phyloP scores from a whole-genome alignment of 2,797 vertebrate genomes.

The Mormyrus proboscirostris region DNA sequence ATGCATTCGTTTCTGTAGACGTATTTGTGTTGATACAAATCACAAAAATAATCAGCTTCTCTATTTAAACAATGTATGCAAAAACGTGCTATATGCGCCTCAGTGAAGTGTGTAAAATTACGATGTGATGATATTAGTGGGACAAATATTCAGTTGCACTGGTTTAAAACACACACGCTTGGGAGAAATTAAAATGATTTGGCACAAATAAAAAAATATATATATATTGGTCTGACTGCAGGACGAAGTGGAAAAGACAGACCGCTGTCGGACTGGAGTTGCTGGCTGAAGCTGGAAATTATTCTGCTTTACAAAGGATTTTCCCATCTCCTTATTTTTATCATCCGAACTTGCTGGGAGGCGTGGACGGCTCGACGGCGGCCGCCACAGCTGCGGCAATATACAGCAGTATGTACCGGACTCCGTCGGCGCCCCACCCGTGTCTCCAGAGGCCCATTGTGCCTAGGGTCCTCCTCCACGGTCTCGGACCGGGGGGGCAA shows the following conservation, averaged over 20 bases:
- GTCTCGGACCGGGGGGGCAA: conserved; percentile 88
- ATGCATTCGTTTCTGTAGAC: neutral
- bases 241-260: conserved; percentile 88
- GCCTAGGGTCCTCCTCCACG: conserved; percentile 92
- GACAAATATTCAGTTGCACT: neutral
- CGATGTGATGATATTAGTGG: neutral
- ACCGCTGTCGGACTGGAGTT: conserved; percentile 48
- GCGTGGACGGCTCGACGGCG: conserved; percentile 93
- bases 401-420: conserved; percentile 99
- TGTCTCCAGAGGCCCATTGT: conserved; percentile 90
- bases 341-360: conserved; percentile 86
- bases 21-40: neutral
- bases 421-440: conserved; percentile 85
- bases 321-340: conserved; percentile 89
- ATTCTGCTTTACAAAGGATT: conserved; percentile 80
- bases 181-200: neutral
- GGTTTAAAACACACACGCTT: neutral
- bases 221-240: conserved; percentile 65
- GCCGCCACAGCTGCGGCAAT: conserved; percentile 91
- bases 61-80: neutral
- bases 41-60: neutral
- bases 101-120: neutral
- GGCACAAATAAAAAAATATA: neutral
- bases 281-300: conserved; percentile 76
- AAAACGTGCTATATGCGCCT: neutral